These are phyloP conservation scores for Siniperca obscura DNA, from an alignment of 2,797 vertebrate species.

Conservation along the genomic window DNA sequence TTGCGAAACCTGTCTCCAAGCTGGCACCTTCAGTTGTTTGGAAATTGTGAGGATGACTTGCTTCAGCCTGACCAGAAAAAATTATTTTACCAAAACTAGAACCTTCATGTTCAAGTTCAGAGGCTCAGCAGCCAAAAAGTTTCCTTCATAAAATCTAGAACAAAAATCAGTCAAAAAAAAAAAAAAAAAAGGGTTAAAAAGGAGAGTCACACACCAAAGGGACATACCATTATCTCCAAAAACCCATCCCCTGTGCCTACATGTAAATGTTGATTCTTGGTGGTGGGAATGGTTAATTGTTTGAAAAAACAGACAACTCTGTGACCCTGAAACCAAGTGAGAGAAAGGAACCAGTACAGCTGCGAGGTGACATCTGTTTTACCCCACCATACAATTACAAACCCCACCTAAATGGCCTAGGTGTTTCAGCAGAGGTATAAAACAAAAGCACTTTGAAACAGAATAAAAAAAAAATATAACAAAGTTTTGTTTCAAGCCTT, in stretches of 20 bases:
- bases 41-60: conserved; percentile 11
- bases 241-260: neutral
- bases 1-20: neutral
- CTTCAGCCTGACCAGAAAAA: conserved; percentile 47
- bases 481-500: neutral
- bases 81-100: neutral
- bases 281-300: conserved; percentile 1
- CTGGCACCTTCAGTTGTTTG: neutral
- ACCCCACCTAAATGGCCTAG: neutral
- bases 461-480: neutral
- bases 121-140: neutral
- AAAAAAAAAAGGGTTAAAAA: neutral
- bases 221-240: neutral
- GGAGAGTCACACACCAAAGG: neutral
- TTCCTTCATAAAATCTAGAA: neutral
- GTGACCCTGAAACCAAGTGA: conserved; percentile 25
- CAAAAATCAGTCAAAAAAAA: neutral
- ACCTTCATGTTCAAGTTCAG: neutral
- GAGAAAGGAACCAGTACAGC: conserved; percentile 37
- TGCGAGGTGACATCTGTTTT: conserved; percentile 54
- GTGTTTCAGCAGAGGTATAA: neutral
- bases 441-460: neutral
- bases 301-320: conserved; percentile 10
- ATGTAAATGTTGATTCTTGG: neutral
- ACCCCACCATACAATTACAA: conserved; percentile 46